Conservation (phyloP, 2,797 vertebrate genomes). For the Champsocephalus gunnari region DNA sequence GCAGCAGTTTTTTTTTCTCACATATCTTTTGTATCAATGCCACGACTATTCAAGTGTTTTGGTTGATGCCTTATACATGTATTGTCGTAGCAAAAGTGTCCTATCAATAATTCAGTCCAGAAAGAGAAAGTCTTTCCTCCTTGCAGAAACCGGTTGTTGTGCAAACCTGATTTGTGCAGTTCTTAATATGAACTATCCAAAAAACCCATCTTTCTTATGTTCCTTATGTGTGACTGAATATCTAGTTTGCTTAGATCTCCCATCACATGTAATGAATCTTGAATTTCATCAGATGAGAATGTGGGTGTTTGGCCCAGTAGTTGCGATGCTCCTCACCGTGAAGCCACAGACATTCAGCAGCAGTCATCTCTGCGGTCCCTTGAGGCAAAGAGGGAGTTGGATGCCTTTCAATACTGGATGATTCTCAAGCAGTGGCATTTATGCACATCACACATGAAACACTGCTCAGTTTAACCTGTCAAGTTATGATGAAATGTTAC, state of each 20-base stretch:
- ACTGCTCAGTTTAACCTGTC: constrained; percentile 18
- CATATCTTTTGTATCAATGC: background rate
- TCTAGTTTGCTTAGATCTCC: constrained; percentile 7
- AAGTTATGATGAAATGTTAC: constrained; percentile 27
- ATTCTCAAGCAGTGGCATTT: constrained; percentile 19
- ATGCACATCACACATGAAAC: constrained; percentile 25
- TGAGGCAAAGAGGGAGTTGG: constrained; percentile 37
- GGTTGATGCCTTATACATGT: background rate
- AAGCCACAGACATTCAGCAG: constrained; percentile 56
- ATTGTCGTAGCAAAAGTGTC: background rate
- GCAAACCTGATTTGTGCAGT: background rate
- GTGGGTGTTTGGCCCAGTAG: constrained; percentile 32
- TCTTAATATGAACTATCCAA: constrained; percentile 1
- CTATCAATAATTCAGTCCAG: background rate
- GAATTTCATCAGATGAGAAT: constrained; percentile 43
- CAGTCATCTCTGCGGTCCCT: constrained; percentile 58
- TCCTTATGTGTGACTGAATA: constrained; percentile 8
- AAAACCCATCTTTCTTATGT: background rate
- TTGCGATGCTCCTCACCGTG: constrained; percentile 47
- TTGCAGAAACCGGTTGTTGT: background rate
- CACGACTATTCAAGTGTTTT: too few relatives aligned
- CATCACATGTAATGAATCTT: constrained; percentile 42
- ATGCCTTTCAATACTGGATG: constrained; percentile 28
- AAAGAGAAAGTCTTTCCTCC: too few relatives aligned
- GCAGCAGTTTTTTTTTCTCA: constrained; percentile 27